phyloP scores from a whole-genome alignment of 92 coral and sea anemone species.

The Pocillopora meandrina region DNA sequence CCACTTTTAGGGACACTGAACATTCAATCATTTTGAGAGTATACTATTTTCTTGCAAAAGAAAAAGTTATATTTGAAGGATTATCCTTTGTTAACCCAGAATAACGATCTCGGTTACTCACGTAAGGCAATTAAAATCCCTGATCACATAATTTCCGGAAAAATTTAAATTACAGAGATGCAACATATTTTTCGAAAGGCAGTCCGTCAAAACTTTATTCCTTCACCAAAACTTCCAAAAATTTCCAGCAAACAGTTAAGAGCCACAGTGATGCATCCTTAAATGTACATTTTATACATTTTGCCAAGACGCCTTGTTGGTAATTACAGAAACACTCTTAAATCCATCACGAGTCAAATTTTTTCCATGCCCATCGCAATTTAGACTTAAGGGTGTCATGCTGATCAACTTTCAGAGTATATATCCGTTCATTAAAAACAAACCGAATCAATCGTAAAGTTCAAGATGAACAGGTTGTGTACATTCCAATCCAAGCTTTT shows the following conservation, averaged over 20 bases:
- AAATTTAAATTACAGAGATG: not conserved
- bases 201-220: constrained; percentile 22
- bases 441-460: constrained; percentile 42
- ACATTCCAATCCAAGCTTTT: constrained; percentile 87
- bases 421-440: not conserved
- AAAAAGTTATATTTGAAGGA: too few species aligned
- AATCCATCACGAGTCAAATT: not conserved
- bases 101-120: too few species aligned
- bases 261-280: not conserved
- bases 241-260: not conserved
- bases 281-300: not conserved
- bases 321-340: not conserved
- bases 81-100: too few species aligned
- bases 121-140: too few species aligned
- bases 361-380: not conserved
- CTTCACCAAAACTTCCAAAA: not conserved
- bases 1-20: too few species aligned
- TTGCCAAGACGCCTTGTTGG: not conserved
- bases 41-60: too few species aligned
- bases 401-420: not conserved
- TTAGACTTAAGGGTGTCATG: not conserved
- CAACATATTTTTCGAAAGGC: not conserved
- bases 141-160: too few species aligned
- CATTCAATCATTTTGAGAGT: too few species aligned
- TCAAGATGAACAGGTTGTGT: constrained; percentile 88